phyloP scores from a whole-genome alignment of 2,797 vertebrate species.

The Microhierax caerulescens region DNA sequence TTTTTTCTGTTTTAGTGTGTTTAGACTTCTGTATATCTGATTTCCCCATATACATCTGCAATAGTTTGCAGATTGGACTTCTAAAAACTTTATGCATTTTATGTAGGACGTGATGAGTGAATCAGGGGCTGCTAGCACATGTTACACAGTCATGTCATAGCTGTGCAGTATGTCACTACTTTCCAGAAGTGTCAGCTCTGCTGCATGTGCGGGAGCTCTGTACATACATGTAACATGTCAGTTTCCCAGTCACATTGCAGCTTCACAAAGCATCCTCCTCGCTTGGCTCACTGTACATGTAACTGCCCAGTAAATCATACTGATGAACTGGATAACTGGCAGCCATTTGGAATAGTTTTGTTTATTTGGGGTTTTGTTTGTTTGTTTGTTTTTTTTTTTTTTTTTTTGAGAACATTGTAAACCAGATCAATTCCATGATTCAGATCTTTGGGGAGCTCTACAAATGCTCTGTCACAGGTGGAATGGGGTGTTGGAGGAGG shows the following conservation, averaged over 20 bases:
- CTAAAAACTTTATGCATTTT: neutral
- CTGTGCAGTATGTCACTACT: neutral
- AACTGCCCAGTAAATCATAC: neutral
- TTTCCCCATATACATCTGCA: neutral
- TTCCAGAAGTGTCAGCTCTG: neutral
- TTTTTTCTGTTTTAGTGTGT: neutral
- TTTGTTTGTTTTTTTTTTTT: neutral
- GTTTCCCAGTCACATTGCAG: neutral
- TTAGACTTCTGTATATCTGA: neutral
- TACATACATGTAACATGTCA: neutral
- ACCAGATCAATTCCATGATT: neutral
- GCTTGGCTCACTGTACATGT: neutral
- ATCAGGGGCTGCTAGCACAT: neutral
- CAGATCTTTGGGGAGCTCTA: neutral
- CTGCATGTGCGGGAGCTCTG: neutral
- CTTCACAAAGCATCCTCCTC: neutral
- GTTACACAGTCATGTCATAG: neutral
- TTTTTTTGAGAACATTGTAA: neutral
- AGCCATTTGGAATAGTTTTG: neutral
- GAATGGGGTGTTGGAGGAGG: neutral
- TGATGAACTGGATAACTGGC: neutral
- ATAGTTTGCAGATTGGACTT: neutral
- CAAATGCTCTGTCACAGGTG: neutral
- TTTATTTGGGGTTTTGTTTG: neutral
- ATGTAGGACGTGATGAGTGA: neutral